Evolutionary conservation across 1,140 invertebrate species (phyloP).

Genomic region (Drosophila repleta): DNA sequence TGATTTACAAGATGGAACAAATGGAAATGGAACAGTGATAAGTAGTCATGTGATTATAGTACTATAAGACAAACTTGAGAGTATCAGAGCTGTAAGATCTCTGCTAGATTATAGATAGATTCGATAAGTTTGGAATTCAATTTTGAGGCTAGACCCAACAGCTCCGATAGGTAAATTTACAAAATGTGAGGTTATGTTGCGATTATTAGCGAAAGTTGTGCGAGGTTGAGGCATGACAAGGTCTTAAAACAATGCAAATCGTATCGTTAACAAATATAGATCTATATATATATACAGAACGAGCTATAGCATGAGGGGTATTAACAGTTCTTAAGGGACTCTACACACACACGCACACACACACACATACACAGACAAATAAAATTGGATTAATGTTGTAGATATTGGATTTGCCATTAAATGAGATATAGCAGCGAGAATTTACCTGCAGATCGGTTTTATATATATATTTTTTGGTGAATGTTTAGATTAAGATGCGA

Average conservation of each 20-base stretch:
- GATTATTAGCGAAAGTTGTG: slow-evolving; percentile 1
- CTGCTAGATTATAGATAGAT: no score
- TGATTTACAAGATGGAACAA: background rate
- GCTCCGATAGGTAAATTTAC: background rate
- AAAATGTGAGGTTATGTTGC: slow-evolving; percentile 4
- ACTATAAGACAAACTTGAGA: no score
- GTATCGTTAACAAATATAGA: background rate
- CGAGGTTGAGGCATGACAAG: slow-evolving; percentile 2
- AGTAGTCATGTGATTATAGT: no score
- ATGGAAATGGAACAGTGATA: no score
- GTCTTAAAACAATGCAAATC: slow-evolving; percentile 4
- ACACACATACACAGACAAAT: slow-evolving; percentile 31
- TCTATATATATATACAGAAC: slow-evolving; percentile 1
- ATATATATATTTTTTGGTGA: slow-evolving; percentile 25
- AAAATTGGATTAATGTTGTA: slow-evolving; percentile 16
- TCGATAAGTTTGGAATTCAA: no score
- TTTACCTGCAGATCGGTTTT: slow-evolving; percentile 67
- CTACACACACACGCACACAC: slow-evolving; percentile 3
- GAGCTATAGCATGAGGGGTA: slow-evolving; percentile 9
- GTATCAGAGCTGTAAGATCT: no score
- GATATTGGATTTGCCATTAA: slow-evolving; percentile 55
- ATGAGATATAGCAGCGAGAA: slow-evolving; percentile 59
- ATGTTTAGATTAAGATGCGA: slow-evolving; percentile 42
- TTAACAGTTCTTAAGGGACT: slow-evolving; percentile 4
- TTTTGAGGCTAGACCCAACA: background rate